Evolutionary conservation across 1,140 invertebrate species (phyloP), one percentile per base, ranked within the genome.

Genomic region (Glossosoma conforme): DNA sequence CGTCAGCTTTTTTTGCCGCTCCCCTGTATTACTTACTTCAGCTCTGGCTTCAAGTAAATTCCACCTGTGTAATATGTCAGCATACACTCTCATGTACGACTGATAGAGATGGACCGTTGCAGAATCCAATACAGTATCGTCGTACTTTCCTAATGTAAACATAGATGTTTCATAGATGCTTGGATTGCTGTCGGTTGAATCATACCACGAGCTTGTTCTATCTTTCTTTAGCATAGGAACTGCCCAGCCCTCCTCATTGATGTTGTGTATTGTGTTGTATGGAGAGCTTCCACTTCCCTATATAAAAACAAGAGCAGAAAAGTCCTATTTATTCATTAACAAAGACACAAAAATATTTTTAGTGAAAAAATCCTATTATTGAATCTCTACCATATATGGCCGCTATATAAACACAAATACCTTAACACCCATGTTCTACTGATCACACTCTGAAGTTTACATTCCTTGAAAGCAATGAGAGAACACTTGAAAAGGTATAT

Each of bases 191-290:
- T 93, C 90, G 13, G 86, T 69, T 0, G 87, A 89, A 59, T 91
- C 89, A 0, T 91, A 93, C 80, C 90, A 92, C 1, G 89, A 93
- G 67, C 88, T 92, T 10, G 87, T 93, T n/a, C 89, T 77, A 44
- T 87, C 76, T 43, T 86, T 80, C 59, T 86, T 86, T 13, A 85
- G 63, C 44, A 72, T 60, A 0, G 74, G 81, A 46, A 84, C 74
- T 50, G 80, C 84, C 84, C 86, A 90, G 10, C 84, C 82, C 56
- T 90, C 88, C 2, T 82, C 72, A 47, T 84, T 84, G 5, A 87
- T 67, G 45, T 88, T 83, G 61, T 90, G 87, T 40, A 95, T 89
- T 9, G 91, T 95, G 65, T 93, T 92, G 70, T 96, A 96, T 1
- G 90, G 90, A 2, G 89, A 93, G 25, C 84, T 84, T 28, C 86